Base-by-base conservation (phyloP, 2,113 vertebrate genomes). In the Phaethon lepturus region DNA sequence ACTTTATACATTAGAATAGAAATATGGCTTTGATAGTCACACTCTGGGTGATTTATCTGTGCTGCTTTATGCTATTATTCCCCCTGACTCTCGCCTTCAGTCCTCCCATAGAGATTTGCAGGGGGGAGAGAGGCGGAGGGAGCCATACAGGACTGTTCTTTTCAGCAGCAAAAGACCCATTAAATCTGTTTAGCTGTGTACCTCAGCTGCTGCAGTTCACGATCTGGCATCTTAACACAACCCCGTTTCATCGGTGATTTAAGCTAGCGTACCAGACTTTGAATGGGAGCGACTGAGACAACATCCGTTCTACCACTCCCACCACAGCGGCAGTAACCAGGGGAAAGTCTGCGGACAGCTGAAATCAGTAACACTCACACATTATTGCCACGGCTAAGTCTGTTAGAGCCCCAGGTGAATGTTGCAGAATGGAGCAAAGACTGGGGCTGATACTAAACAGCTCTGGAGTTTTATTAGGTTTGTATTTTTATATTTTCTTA, bases 161-260 rank as follows among this genome's bases (percentile, higher is more conserved):
- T 74, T 31, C 86, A 89, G 63, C 64, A 84, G 86, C 47, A 50
- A 59, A 91, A 77, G 25, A 28, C 55, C 40, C 50, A 25, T 77
- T 71, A 80, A 80, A 91, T 71, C 50, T 74, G 79, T 76, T 88
- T 45, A 69, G 82, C 75, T 58, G 24, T 13, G 86, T 18, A 31
- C 45, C 76, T 93, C 91, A 84, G 72, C 88, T 92, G 93, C 91
- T 73, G 71, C 88, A 49, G 49, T 47, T 81, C 86, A 38, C 0
- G 0, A 16, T 66, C 42, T 86, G 91, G 72, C 63, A 78, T 55
- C 83, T 63, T 53, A 91, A 78, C 93, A 89, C 55, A 78, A 7
- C n/a, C 68, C 76, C 19, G 52, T 55, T 84, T 71, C 86, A 67
- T 5, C 1, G 19, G 72, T 33, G 83, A 71, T 67, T 59, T 73